Conservation (phyloP, 2,113 vertebrate genomes). For the Corydoras maculifer region DNA sequence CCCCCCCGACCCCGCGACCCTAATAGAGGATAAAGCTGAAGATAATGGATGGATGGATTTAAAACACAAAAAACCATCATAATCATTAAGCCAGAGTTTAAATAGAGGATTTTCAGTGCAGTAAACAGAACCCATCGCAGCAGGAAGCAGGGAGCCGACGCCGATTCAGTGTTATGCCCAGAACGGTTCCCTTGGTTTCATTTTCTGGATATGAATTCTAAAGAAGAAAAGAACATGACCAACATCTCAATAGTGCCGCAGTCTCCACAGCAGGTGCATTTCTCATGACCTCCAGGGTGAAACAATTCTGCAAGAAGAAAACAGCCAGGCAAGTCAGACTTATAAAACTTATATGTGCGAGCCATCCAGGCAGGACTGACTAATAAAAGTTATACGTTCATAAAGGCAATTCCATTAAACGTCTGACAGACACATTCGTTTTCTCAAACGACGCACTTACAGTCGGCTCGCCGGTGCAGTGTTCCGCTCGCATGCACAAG, state of each 20-base stretch:
- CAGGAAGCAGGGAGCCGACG: too few species aligned
- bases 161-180: too few species aligned
- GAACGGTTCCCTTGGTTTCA: not conserved
- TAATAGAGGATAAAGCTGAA: too few species aligned
- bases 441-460: conserved; percentile 30
- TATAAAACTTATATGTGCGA: conserved; percentile 42
- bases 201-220: conserved; percentile 11
- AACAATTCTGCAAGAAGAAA: conserved; percentile 37
- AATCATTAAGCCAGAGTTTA: too few species aligned
- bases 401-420: conserved; percentile 42
- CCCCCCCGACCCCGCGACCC: too few species aligned
- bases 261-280: conserved; percentile 42
- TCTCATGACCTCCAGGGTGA: conserved; percentile 38
- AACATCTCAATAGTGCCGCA: conserved; percentile 16
- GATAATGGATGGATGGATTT: too few species aligned
- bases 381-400: conserved; percentile 41
- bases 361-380: conserved; percentile 31
- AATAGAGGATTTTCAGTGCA: too few species aligned
- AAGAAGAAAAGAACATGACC: conserved; percentile 19
- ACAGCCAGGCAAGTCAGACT: conserved; percentile 35
- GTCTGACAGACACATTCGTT: conserved; percentile 41
- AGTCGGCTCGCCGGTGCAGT: conserved; percentile 30
- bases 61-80: too few species aligned
- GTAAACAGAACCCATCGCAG: too few species aligned
- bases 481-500: not conserved